Percentiles rank a stretch among this genome's conserved stretches.
Conservation (phyloP, 2,888 invertebrate genomes). For the Patella caerulea region DNA sequence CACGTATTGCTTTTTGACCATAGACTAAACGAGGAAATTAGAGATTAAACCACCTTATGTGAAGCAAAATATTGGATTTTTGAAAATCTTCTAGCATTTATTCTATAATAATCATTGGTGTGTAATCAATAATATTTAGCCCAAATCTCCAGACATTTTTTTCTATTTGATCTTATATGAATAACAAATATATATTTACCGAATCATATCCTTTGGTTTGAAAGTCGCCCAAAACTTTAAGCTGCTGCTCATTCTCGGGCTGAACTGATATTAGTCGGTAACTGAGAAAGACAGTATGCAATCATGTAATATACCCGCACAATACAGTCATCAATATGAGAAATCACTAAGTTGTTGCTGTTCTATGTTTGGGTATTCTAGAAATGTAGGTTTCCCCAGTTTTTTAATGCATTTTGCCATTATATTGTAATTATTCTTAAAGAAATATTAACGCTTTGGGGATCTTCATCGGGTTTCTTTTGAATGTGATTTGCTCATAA, state of each 20-base stretch:
- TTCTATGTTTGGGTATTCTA: too few species aligned
- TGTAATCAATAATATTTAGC: too few species aligned
- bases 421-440: too few species aligned
- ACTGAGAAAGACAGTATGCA: background rate
- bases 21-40: background rate
- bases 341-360: too few species aligned
- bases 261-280: background rate
- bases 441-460: too few species aligned
- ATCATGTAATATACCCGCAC: background rate
- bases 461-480: too few species aligned
- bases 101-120: too few species aligned
- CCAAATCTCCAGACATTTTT: background rate
- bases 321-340: too few species aligned
- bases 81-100: background rate
- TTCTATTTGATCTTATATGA: background rate
- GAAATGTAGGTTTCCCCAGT: too few species aligned
- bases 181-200: background rate
- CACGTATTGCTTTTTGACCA: too few species aligned
- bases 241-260: background rate
- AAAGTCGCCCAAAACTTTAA: background rate
- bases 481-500: too few species aligned
- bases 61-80: background rate
- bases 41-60: background rate
- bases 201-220: background rate
- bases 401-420: too few species aligned